A percentile compares a stretch with the other conserved stretches of the same genome.
phyloP scores from a whole-genome alignment of 2,797 vertebrate genomes.

The Tachyglossus aculeatus region DNA sequence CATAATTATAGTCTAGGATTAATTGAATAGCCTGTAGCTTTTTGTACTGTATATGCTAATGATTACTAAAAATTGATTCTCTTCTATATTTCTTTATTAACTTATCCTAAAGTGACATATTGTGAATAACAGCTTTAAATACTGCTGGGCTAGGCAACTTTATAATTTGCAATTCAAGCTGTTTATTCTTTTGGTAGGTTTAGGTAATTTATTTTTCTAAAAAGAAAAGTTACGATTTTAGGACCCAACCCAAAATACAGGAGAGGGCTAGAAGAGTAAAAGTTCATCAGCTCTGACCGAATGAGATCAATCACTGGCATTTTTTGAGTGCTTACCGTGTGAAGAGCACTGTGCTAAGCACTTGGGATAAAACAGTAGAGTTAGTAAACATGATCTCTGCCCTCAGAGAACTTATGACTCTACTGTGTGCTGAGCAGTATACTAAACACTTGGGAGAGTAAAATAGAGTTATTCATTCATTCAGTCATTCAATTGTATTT shows the following conservation, averaged over 20 bases:
- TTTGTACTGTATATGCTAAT: constrained; percentile 69
- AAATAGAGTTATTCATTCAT: no score
- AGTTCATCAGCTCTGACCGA: constrained; percentile 33
- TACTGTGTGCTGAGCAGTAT: no score
- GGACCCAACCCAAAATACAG: constrained; percentile 15
- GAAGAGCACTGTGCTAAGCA: no score
- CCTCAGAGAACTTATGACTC: no score
- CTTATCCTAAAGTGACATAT: constrained; percentile 71
- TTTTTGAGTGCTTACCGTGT: no score
- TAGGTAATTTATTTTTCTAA: constrained; percentile 62
- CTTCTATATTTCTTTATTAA: constrained; percentile 73
- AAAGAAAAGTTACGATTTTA: constrained; percentile 29
- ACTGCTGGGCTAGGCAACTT: constrained; percentile 69
- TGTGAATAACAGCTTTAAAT: constrained; percentile 64
- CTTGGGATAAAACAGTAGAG: no score
- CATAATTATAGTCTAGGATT: constrained; percentile 74
- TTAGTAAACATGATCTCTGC: no score
- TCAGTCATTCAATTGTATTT: no score
- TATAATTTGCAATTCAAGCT: constrained; percentile 67
- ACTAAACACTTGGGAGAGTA: no score
- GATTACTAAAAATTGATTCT: constrained; percentile 72
- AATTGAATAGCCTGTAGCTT: constrained; percentile 72
- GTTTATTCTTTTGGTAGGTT: constrained; percentile 61
- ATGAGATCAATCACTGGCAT: constrained; percentile 8
- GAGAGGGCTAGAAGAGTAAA: not conserved